Evolutionary conservation across 2,888 invertebrate species (phyloP), one percentile per base, ranked within the genome.

Genomic region (Sinodicranocentrus sp.): DNA sequence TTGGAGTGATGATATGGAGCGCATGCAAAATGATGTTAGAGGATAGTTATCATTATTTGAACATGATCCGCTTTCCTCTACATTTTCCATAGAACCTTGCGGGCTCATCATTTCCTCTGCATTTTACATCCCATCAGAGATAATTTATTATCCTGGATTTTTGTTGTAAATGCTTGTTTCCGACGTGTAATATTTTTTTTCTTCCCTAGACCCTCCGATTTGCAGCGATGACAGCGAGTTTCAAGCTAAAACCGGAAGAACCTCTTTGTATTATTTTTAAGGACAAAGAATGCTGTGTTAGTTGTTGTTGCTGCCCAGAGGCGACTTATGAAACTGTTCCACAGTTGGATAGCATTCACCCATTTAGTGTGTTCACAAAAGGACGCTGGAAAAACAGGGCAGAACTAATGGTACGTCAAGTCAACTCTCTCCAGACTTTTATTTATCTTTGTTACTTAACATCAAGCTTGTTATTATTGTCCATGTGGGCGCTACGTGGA

Each of bases 201-300:
- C 17, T 8, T 28, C 73, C 5, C 70, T 39, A 86, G 84, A 85
- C 84, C 10, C 78, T 86, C 23, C 57, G 84, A 70, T 86, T 83
- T 68, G 84, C 84, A 26, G 83, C 86, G 39, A 86, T 86, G 83
- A 86, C 84, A 65, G 78, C 79, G 15, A 78, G 84, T 70, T 86
- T 84, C 44, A 78, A 79, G 59, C 80, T 80, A 15, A 85, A 83
- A 52, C 71, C 75, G 23, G 86, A 85, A 71, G 84, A 86, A 52
- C 84, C 86, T 8, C 72, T 84, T 26, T 84, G 86, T 61, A 79
- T 86, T 43, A 80, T 86, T 28, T 86, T 86, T 80, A 86, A 86
- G 76, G 86, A 86, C 65, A 65, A 83, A 28, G 84, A 83, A 17
- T 86, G 86, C 44, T 86, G 84, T 72, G 76, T 86, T 33, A 79